Percentiles rank a stretch among this genome's conserved stretches.
Evolutionary conservation across 1,140 invertebrate species (phyloP).

Genomic region (Rhopalosiphum padi): DNA sequence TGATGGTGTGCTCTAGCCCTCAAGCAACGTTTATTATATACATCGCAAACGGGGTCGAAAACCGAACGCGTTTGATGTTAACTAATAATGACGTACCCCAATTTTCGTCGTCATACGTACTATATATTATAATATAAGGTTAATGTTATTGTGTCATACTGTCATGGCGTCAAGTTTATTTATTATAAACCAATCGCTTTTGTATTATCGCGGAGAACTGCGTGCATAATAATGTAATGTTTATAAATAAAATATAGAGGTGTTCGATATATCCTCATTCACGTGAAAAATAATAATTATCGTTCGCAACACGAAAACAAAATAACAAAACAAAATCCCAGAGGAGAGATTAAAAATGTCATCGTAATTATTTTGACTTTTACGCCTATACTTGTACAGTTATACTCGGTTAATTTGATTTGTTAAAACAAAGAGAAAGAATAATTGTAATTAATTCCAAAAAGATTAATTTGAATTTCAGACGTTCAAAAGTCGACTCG

Average conservation of each 20-base stretch:
- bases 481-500: neutral
- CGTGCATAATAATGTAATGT: neutral
- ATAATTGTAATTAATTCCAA: neutral
- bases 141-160: conserved; percentile 12
- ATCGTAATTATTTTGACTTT: neutral
- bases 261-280: neutral
- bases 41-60: conserved; percentile 7
- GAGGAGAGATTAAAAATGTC: neutral
- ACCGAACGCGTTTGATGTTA: conserved; percentile 30
- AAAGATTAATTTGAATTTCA: neutral
- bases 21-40: conserved; percentile 30
- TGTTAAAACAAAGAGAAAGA: neutral
- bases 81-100: conserved; percentile 43
- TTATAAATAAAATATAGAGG: neutral
- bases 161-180: conserved; percentile 9
- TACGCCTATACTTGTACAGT: neutral
- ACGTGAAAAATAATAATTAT: neutral
- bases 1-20: neutral
- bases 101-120: neutral
- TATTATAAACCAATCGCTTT: conserved; percentile 5
- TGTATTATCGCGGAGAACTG: neutral
- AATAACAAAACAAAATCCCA: neutral
- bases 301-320: neutral
- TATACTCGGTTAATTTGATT: neutral
- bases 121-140: conserved; percentile 26